phyloP scores from a whole-genome alignment of 1,140 invertebrate genomes.

The Homarus americanus region DNA sequence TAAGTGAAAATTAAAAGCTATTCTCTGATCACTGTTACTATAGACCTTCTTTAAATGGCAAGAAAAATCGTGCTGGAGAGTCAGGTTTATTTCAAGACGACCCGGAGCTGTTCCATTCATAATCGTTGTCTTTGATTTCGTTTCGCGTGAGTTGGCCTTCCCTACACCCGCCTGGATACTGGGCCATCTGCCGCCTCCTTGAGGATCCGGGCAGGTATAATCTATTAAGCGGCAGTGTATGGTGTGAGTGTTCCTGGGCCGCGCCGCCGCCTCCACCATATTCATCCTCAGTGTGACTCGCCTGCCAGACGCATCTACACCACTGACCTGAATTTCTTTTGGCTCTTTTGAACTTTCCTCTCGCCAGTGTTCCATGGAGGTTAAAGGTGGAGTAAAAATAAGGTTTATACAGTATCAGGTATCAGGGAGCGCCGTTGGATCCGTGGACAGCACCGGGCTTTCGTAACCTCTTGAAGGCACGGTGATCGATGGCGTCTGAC shows the following conservation, averaged over 20 bases:
- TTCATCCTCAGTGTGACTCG: not conserved
- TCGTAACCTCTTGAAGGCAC: slow-evolving; percentile 59
- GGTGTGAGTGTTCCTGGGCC: not conserved
- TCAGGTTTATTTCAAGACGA: too few relatives aligned
- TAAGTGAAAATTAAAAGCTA: too few relatives aligned
- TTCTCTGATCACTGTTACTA: too few relatives aligned
- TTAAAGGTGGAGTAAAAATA: slow-evolving; percentile 36
- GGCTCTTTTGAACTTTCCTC: slow-evolving; percentile 13
- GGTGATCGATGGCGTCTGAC: slow-evolving; percentile 56
- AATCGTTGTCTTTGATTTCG: too few relatives aligned
- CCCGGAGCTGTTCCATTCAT: too few relatives aligned
- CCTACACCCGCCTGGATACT: not conserved
- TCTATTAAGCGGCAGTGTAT: not conserved
- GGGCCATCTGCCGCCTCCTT: not conserved
- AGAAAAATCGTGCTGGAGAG: too few relatives aligned
- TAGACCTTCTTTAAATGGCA: too few relatives aligned
- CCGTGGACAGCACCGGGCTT: slow-evolving; percentile 25
- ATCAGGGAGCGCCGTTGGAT: slow-evolving; percentile 31
- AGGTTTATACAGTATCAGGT: slow-evolving; percentile 58
- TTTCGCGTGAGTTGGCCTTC: too few relatives aligned
- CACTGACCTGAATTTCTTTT: slow-evolving; percentile 24
- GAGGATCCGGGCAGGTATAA: too few relatives aligned
- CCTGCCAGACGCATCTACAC: not conserved
- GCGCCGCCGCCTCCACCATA: not conserved
- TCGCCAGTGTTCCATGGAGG: not conserved